These are phyloP conservation scores for Leptoteleia sp. DNA, from an alignment of 1,140 invertebrate species.

Conservation along the genomic window DNA sequence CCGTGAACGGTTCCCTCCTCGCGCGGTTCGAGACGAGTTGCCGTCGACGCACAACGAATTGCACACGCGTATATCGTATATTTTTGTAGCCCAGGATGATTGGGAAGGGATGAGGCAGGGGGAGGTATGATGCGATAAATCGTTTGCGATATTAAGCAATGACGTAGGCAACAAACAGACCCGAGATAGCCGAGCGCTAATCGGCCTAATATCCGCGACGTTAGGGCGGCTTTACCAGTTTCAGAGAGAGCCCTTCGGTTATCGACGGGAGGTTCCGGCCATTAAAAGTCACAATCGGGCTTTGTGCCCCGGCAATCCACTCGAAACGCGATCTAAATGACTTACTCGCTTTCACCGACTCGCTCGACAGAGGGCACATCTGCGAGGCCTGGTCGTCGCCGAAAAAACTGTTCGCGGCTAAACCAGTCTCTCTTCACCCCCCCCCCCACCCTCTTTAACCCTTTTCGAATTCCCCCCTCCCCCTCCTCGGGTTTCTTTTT, in stretches of 20 bases:
- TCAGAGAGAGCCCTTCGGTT: background rate
- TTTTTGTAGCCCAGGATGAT: too few relatives aligned
- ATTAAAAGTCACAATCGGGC: slow-evolving; percentile 16
- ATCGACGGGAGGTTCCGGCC: slow-evolving; percentile 15
- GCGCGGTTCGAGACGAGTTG: too few relatives aligned
- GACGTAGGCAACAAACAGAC: background rate
- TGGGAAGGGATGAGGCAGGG: too few relatives aligned
- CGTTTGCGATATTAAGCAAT: slow-evolving; percentile 7
- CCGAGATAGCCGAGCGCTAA: slow-evolving; percentile 8
- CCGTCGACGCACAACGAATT: slow-evolving; percentile 10
- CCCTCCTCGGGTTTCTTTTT: background rate
- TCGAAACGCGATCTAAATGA: slow-evolving; percentile 17
- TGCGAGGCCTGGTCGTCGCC: slow-evolving; percentile 3
- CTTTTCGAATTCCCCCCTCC: too few relatives aligned
- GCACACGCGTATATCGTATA: slow-evolving; percentile 2
- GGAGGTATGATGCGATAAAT: background rate
- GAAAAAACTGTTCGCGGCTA: slow-evolving; percentile 15
- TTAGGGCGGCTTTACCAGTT: slow-evolving; percentile 5
- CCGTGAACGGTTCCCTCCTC: slow-evolving; percentile 48
- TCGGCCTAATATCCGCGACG: slow-evolving; percentile 22
- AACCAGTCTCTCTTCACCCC: background rate
- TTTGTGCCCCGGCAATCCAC: slow-evolving; percentile 9
- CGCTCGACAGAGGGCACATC: slow-evolving; percentile 9
- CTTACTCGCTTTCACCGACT: slow-evolving; percentile 16
- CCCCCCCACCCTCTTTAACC: too few relatives aligned